Conservation (phyloP, 2,888 invertebrate species). For the Noctua janthe region DNA sequence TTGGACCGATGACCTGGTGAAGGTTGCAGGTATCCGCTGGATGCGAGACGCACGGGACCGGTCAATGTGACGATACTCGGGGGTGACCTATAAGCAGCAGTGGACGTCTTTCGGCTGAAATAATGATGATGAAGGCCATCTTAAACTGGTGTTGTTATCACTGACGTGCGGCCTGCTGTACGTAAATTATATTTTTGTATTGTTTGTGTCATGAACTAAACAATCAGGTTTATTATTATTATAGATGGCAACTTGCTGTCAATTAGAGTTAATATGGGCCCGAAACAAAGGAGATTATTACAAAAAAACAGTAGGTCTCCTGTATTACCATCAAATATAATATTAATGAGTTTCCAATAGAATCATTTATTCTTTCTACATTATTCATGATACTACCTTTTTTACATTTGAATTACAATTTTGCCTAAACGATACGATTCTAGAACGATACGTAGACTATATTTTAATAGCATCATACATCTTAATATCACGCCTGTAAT, state of each 20-base stretch:
- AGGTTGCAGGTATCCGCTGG: too few species aligned
- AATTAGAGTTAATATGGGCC: background rate
- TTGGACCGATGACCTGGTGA: too few species aligned
- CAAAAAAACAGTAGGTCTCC: background rate
- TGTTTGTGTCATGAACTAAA: background rate
- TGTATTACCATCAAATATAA: conserved; percentile 22
- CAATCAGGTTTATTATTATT: background rate
- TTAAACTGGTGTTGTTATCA: too few species aligned
- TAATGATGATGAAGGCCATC: too few species aligned
- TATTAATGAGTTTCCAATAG: conserved; percentile 45
- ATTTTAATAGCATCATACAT: too few species aligned
- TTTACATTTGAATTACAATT: conserved; percentile 16
- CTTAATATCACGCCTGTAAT: too few species aligned
- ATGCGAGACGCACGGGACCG: too few species aligned
- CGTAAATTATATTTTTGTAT: background rate
- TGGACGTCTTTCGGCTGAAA: too few species aligned
- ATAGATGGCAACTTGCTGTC: background rate
- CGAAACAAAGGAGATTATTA: background rate
- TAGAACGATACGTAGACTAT: background rate
- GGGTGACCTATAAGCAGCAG: too few species aligned
- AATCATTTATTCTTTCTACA: conserved; percentile 25
- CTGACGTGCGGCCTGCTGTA: background rate
- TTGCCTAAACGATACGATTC: background rate
- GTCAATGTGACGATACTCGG: too few species aligned
- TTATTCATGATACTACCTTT: conserved; percentile 23